Conservation (phyloP, 2,888 invertebrate genomes). For the Lasioglossum malachurum region DNA sequence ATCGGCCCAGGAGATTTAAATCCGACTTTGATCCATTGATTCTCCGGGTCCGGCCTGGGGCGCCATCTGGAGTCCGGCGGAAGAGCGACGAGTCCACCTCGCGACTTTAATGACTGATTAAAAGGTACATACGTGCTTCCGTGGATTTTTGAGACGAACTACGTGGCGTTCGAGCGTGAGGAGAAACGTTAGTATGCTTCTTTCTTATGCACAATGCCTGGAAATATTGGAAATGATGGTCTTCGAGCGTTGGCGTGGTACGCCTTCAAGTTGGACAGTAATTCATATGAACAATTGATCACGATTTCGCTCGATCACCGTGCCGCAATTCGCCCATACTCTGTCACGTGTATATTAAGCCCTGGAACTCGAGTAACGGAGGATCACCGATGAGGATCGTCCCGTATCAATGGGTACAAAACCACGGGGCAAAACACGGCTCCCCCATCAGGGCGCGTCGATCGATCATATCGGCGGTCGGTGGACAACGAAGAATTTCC, state of each 20-base stretch:
- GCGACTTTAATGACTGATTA: background rate
- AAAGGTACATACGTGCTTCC: background rate
- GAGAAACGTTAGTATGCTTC: background rate
- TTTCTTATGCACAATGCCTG: background rate
- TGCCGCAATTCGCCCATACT: background rate
- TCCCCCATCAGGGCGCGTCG: background rate
- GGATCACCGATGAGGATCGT: conserved; percentile 25
- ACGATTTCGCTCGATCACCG: background rate
- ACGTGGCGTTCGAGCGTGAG: background rate
- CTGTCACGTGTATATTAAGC: conserved; percentile 1
- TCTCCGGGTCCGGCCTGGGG: no score
- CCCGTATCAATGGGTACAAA: conserved; percentile 53
- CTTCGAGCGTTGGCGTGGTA: background rate
- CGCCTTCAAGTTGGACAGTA: background rate
- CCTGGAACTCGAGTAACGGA: background rate
- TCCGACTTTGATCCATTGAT: conserved; percentile 13
- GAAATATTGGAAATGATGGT: background rate
- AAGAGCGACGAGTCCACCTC: background rate
- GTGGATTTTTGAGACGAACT: rapidly evolving
- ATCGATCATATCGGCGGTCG: conserved; percentile 58
- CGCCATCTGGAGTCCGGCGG: background rate
- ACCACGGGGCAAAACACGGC: conserved; percentile 32
- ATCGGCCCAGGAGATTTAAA: conserved; percentile 43
- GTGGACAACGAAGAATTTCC: conserved; percentile 59
- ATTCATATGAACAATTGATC: background rate